These are phyloP conservation scores for Cepaea nemoralis DNA, from an alignment of 1,140 invertebrate species.

Conservation along the genomic window DNA sequence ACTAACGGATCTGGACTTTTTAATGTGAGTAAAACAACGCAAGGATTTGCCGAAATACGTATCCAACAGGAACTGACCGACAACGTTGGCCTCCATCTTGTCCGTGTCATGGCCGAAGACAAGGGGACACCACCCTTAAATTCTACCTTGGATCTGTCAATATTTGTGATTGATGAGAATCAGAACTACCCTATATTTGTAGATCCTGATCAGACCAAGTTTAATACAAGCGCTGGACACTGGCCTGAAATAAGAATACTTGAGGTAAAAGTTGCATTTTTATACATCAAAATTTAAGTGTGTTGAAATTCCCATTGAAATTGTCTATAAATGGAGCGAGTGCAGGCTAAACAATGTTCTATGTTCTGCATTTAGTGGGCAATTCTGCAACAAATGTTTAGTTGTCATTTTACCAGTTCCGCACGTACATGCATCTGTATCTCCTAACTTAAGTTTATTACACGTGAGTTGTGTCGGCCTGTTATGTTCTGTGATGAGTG, in stretches of 20 bases:
- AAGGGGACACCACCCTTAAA: slow-evolving; percentile 39
- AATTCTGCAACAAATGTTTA: too few species aligned
- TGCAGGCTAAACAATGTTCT: too few species aligned
- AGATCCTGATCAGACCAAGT: slow-evolving; percentile 23
- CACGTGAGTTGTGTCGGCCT: too few species aligned
- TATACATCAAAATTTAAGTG: too few species aligned
- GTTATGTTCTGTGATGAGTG: too few species aligned
- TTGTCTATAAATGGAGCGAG: too few species aligned
- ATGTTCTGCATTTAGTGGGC: too few species aligned
- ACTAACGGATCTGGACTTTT: slow-evolving; percentile 36
- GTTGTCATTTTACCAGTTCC: too few species aligned
- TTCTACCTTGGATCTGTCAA: slow-evolving; percentile 22
- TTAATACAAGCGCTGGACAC: not conserved
- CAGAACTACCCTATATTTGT: slow-evolving; percentile 46
- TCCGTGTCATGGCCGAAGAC: slow-evolving; percentile 48
- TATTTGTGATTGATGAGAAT: slow-evolving; percentile 51
- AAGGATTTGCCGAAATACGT: slow-evolving; percentile 5
- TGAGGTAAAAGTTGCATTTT: slow-evolving; percentile 33
- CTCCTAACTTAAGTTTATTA: too few species aligned
- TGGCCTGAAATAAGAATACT: slow-evolving; percentile 23
- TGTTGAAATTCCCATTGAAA: too few species aligned
- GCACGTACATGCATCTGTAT: too few species aligned
- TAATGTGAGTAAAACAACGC: not conserved
- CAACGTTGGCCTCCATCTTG: slow-evolving; percentile 31
- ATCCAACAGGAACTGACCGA: slow-evolving; percentile 39